Conservation (phyloP, 2,113 vertebrate genomes). For the Xyliphius kryptos region DNA sequence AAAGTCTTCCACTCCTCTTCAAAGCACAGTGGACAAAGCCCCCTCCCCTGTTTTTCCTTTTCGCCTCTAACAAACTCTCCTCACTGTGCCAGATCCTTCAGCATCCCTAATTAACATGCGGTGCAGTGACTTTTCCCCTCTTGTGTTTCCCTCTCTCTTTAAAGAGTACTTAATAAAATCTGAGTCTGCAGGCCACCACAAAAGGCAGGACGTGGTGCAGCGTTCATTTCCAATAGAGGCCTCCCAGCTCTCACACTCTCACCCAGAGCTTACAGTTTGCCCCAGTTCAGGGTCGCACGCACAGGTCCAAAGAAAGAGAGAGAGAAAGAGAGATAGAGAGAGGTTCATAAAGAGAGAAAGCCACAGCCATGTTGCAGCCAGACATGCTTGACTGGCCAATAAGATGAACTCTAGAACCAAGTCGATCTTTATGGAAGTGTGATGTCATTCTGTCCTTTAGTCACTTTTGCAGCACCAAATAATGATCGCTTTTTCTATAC, state of each 20-base stretch:
- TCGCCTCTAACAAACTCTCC: constrained; percentile 57
- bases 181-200: constrained; percentile 58
- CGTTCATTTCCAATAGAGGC: constrained; percentile 56
- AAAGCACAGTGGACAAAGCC: constrained; percentile 33
- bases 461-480: too few relatives aligned
- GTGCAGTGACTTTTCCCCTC: constrained; percentile 58
- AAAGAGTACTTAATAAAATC: constrained; percentile 73
- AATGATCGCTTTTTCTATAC: too few relatives aligned
- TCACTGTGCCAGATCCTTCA: constrained; percentile 49
- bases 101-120: constrained; percentile 70
- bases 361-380: too few relatives aligned
- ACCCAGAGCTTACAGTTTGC: constrained; percentile 51
- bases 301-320: constrained; percentile 13
- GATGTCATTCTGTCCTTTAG: too few relatives aligned
- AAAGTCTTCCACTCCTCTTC: constrained; percentile 43
- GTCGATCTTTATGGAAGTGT: too few relatives aligned
- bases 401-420: too few relatives aligned
- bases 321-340: too few relatives aligned
- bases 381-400: too few relatives aligned
- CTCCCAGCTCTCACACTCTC: constrained; percentile 53
- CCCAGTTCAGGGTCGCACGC: constrained; percentile 41
- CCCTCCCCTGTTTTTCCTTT: constrained; percentile 33
- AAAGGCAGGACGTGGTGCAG: constrained; percentile 52
- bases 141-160: constrained; percentile 63
- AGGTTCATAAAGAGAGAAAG: too few relatives aligned